These are phyloP conservation scores for Drosophila paulistorum DNA, from an alignment of 1,140 invertebrate species.

Conservation along the genomic window DNA sequence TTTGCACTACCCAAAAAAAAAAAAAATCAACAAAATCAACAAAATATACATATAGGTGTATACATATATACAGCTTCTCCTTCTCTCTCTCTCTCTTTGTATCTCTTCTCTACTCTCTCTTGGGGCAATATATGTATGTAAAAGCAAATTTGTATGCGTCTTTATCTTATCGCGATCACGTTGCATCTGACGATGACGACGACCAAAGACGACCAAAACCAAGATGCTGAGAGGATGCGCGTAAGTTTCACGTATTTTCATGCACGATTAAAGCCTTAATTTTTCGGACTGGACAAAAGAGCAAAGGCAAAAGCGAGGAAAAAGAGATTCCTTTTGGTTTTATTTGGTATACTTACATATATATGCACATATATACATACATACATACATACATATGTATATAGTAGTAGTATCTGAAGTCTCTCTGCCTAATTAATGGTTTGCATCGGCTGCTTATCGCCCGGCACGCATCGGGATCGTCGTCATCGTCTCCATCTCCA, in stretches of 20 bases:
- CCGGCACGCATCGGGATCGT: conserved; percentile 72
- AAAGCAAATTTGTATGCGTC: conserved; percentile 77
- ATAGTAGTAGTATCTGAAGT: conserved; percentile 75
- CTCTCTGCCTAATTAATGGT: conserved; percentile 72
- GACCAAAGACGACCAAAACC: conserved; percentile 7
- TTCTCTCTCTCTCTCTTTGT: conserved; percentile 2
- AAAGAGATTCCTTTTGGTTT: conserved; percentile 10
- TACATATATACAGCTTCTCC: not conserved
- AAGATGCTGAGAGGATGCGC: conserved; percentile 46
- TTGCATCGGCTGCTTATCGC: conserved; percentile 78
- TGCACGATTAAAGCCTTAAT: conserved; percentile 81
- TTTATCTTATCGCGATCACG: conserved; percentile 78
- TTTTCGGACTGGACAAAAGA: conserved; percentile 48
- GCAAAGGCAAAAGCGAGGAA: conserved; percentile 7
- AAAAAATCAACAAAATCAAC: not conserved
- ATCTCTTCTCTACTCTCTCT: conserved; percentile 32
- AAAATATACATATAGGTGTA: not conserved
- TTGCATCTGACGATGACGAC: conserved; percentile 59
- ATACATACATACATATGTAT: not conserved
- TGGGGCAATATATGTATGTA: conserved; percentile 40
- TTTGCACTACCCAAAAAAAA: conserved; percentile 30
- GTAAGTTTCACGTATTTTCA: conserved; percentile 80
- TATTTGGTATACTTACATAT: not conserved
- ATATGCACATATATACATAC: not conserved
- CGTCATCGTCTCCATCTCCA: conserved; percentile 21